These are phyloP conservation scores for Vanessa atalanta DNA, from an alignment of 1,140 invertebrate species.

Conservation along the genomic window DNA sequence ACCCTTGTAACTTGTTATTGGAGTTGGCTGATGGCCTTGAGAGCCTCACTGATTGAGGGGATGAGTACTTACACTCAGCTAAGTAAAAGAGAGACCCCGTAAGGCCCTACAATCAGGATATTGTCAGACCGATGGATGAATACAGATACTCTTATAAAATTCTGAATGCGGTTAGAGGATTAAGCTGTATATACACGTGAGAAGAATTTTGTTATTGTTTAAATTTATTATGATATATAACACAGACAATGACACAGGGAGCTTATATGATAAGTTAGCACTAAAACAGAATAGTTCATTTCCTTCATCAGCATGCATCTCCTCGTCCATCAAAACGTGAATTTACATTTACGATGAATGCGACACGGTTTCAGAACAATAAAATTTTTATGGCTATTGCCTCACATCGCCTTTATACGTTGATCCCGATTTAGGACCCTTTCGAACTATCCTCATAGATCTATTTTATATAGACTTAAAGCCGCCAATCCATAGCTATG, in stretches of 20 bases:
- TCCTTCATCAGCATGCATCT: slow-evolving; percentile 35
- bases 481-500: neutral
- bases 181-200: too few relatives aligned
- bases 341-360: slow-evolving; percentile 41
- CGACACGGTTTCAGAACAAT: slow-evolving; percentile 34
- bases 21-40: too few relatives aligned
- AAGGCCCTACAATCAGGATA: too few relatives aligned
- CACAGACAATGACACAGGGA: neutral
- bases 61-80: too few relatives aligned
- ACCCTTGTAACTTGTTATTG: too few relatives aligned
- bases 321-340: slow-evolving; percentile 35
- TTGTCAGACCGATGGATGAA: too few relatives aligned
- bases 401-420: slow-evolving; percentile 36
- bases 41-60: too few relatives aligned
- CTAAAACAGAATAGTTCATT: slow-evolving; percentile 30
- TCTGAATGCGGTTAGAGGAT: too few relatives aligned
- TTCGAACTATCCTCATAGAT: slow-evolving; percentile 31
- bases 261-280: neutral
- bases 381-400: slow-evolving; percentile 38
- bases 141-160: too few relatives aligned
- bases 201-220: too few relatives aligned
- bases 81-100: too few relatives aligned
- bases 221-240: neutral
- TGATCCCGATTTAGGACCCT: slow-evolving; percentile 36
- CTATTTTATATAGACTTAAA: too few relatives aligned